Base-by-base conservation (phyloP, 2,888 invertebrate genomes). In the Parnassius glacialis region DNA sequence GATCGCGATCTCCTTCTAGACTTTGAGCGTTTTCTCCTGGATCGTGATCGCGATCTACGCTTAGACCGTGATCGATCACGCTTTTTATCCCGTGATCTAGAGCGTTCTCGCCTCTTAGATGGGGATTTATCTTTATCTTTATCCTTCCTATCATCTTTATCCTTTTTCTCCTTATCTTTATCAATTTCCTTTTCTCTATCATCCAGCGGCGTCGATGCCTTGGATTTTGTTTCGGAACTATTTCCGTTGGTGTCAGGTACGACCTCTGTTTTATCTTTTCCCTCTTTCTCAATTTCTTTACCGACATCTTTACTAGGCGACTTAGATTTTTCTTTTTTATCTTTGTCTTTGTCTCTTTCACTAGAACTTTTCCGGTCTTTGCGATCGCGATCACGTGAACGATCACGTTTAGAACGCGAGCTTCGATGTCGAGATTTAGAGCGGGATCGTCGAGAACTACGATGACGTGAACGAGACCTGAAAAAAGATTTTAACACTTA, bases 21-120 rank as follows among this genome's bases (percentile, higher is more conserved):
- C 2, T 93, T 86, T 0, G 92, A 90, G 1, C 89, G 91, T 81
- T 83, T 92, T 74, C 88, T 82, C 48, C 84, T 77, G 2, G 89
- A 89, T 51, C 94, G 86, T 0, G 94, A 94, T 42, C 93, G 86
- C n/a, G 93, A 93, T 20, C 93, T 81, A 75, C 94, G 93, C 59
- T 92, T 92, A 48, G 94, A 94, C 1, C 94, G 89, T 0, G 95
- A 91, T 3, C 92, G 79, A 13, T 91, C 90, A 2, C 87, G 82
- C 59, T 90, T 90, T 52, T 80, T 85, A 10, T 92, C 92, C 60
- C 85, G 83, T 7, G 92, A 91, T n/a, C 79, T 80, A 3, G 90
- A 90, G 2, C 87, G 76, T 12, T 92, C 92, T 66, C 83, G 86
- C 67, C 92, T 92, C 72, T 84, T 89, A 2, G 84, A 78, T 0